Percentiles rank a stretch among this genome's conserved stretches.
These are phyloP conservation scores for Phymastichus coffea DNA, from an alignment of 1,140 invertebrate genomes.

Conservation along the genomic window DNA sequence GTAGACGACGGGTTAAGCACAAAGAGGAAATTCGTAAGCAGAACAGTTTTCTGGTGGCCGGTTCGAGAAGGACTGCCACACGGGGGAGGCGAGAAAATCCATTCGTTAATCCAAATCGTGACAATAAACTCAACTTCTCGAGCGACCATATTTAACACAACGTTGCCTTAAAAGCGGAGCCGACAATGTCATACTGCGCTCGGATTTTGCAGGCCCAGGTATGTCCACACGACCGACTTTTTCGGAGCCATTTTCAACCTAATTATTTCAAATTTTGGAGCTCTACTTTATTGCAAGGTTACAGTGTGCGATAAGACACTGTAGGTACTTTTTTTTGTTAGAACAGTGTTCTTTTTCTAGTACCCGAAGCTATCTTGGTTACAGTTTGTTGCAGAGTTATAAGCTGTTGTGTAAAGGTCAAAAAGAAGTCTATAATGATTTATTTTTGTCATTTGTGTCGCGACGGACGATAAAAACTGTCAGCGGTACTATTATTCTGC, in stretches of 20 bases:
- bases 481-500: too few relatives aligned
- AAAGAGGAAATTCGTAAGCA: not conserved
- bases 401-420: conserved; percentile 20
- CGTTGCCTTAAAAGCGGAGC: conserved; percentile 6
- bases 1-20: conserved; percentile 4
- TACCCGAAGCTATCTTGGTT: not conserved
- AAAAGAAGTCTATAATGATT: conserved; percentile 10
- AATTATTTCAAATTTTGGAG: too few relatives aligned
- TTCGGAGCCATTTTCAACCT: too few relatives aligned
- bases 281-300: too few relatives aligned
- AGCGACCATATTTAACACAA: not conserved
- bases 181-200: conserved; percentile 70
- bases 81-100: conserved; percentile 24
- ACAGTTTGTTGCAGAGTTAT: not conserved
- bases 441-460: conserved; percentile 9
- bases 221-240: conserved; percentile 44
- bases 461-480: too few relatives aligned
- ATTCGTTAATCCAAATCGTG: not conserved
- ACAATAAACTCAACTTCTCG: too few relatives aligned
- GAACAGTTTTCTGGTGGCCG: conserved; percentile 54
- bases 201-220: conserved; percentile 75
- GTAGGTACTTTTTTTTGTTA: too few relatives aligned
- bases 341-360: too few relatives aligned
- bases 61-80: conserved; percentile 57
- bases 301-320: too few relatives aligned